Conservation (phyloP, 2,888 invertebrate species). For the Chrysopilus asiliformis region DNA sequence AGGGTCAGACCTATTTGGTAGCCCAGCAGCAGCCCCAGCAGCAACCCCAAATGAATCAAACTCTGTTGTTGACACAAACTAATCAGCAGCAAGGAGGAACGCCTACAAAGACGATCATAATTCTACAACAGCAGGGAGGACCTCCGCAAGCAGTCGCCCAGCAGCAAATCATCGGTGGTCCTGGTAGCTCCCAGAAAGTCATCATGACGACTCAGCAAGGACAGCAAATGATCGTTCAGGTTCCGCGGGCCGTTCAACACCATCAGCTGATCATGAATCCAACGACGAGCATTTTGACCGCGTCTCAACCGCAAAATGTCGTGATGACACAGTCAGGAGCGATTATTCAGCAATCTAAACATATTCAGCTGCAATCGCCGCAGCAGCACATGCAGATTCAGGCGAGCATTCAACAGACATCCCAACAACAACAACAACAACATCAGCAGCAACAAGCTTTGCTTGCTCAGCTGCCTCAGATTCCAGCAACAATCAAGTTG, state of each 20-base stretch:
- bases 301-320: constrained; percentile 10
- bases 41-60: constrained; percentile 35
- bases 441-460: constrained; percentile 5
- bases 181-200: constrained; percentile 38
- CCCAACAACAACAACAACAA: constrained; percentile 2
- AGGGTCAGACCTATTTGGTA: constrained; percentile 49
- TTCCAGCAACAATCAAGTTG: constrained; percentile 38
- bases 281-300: constrained; percentile 4
- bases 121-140: constrained; percentile 43
- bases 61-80: constrained; percentile 52
- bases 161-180: constrained; percentile 26
- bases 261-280: constrained; percentile 23
- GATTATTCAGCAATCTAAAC: constrained; percentile 14
- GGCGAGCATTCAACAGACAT: constrained; percentile 6
- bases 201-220: constrained; percentile 50
- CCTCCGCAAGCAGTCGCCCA: constrained; percentile 22
- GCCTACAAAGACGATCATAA: constrained; percentile 54
- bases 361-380: constrained; percentile 15
- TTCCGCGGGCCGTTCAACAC: constrained; percentile 24
- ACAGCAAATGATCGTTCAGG: constrained; percentile 50
- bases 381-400: constrained; percentile 16
- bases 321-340: constrained; percentile 10
- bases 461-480: constrained; percentile 29
- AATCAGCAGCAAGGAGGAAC: constrained; percentile 52
- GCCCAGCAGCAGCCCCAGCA: constrained; percentile 51